Percentiles rank a stretch among this genome's conserved stretches.
phyloP scores from a whole-genome alignment of 2,113 vertebrate genomes.

The Colinus virginianus region DNA sequence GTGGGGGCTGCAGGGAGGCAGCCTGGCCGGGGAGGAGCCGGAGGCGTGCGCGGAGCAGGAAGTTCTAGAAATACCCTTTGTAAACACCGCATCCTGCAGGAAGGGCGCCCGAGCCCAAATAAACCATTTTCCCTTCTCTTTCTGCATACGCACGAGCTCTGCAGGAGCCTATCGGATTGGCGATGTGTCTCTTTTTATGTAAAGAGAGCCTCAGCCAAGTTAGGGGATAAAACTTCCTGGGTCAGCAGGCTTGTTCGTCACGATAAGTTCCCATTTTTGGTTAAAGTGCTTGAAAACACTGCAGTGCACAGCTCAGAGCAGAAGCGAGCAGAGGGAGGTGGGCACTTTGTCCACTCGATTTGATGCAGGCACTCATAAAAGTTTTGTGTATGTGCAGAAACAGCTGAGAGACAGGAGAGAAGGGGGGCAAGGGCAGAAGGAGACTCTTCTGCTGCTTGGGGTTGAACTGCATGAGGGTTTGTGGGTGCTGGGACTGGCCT shows the following conservation, averaged over 20 bases:
- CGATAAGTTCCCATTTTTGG: neutral
- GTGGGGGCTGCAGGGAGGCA: neutral
- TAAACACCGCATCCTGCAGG: conserved; percentile 64
- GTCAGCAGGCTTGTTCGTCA: neutral
- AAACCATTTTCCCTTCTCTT: conserved; percentile 40
- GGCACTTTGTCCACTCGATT: accelerated
- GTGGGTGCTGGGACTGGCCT: accelerated
- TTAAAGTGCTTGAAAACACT: neutral
- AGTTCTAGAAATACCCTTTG: conserved; percentile 66
- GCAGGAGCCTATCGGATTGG: conserved; percentile 23
- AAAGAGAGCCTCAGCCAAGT: conserved; percentile 13
- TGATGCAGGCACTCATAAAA: too few relatives aligned
- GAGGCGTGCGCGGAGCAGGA: neutral
- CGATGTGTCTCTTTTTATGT: conserved; percentile 25
- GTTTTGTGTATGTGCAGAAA: neutral
- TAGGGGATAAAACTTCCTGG: conserved; percentile 1
- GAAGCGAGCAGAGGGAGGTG: neutral
- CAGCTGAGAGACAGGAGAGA: neutral
- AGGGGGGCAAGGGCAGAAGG: neutral
- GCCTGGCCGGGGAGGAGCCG: neutral
- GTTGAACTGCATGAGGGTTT: neutral
- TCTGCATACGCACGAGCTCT: conserved; percentile 16
- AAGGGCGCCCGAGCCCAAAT: conserved; percentile 59
- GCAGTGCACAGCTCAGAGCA: neutral
- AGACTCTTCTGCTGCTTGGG: neutral